Evolutionary conservation across 2,113 vertebrate genomes (phyloP).

Genomic region (Myiagra hebetior): DNA sequence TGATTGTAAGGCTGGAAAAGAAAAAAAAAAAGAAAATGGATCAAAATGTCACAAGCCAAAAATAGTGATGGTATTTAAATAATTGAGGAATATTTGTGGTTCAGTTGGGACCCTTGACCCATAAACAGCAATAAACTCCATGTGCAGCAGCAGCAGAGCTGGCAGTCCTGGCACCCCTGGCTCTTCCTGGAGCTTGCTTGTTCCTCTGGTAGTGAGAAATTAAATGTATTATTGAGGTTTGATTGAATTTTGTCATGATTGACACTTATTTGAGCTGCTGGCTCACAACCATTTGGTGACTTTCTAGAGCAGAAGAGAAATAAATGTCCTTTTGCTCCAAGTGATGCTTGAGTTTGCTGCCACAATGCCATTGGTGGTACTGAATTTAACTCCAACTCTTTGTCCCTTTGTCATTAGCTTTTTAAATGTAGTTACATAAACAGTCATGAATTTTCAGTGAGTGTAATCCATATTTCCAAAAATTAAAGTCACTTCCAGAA

Average conservation of each 20-base stretch:
- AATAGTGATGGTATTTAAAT: background rate
- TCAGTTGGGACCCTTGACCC: background rate
- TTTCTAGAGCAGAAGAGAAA: constrained; percentile 3
- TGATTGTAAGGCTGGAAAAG: background rate
- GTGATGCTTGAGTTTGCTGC: background rate
- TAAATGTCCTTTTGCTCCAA: background rate
- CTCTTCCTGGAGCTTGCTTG: background rate
- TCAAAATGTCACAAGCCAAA: background rate
- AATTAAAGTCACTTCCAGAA: background rate
- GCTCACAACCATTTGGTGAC: background rate
- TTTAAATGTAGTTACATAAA: background rate
- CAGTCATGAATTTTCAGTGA: background rate
- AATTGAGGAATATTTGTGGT: background rate
- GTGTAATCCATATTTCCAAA: background rate
- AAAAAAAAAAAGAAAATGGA: background rate
- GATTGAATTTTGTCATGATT: background rate
- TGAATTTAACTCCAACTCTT: background rate
- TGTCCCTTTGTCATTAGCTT: background rate
- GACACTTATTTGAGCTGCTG: background rate
- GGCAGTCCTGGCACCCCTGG: background rate
- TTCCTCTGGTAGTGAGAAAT: background rate
- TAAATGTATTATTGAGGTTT: background rate
- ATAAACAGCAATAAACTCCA: background rate
- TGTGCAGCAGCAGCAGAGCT: background rate
- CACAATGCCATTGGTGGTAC: background rate